Evolutionary conservation across 2,113 vertebrate species (phyloP).

Genomic region (Parus major): DNA sequence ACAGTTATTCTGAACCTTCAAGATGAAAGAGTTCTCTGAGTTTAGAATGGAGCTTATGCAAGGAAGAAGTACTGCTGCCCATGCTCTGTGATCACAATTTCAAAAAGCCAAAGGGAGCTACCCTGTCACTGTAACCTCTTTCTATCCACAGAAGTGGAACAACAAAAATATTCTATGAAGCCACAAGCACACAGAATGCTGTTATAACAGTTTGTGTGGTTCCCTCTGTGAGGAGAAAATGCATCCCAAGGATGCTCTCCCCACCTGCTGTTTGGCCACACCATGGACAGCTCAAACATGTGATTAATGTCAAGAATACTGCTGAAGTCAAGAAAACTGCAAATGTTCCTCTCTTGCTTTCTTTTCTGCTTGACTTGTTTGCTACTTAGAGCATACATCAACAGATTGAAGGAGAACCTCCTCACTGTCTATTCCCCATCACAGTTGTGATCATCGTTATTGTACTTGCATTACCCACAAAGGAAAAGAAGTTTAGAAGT

Average conservation of each 20-base stretch:
- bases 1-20: background rate
- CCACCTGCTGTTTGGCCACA: background rate
- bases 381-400: fast-evolving
- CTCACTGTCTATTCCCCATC: background rate
- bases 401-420: background rate
- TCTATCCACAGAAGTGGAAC: background rate
- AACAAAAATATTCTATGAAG: background rate
- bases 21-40: background rate
- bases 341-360: background rate
- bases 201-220: background rate
- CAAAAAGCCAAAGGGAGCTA: background rate
- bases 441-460: background rate
- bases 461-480: background rate
- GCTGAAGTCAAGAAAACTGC: background rate
- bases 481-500: background rate
- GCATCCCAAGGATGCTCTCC: background rate
- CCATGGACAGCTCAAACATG: background rate
- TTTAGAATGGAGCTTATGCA: background rate
- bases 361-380: background rate
- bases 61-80: background rate
- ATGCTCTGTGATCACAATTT: background rate
- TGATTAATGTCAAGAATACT: background rate
- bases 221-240: background rate
- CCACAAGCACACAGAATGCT: background rate
- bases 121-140: background rate